A percentile compares a stretch with the other conserved stretches of the same genome.
phyloP scores from a whole-genome alignment of 2,797 vertebrate genomes.

The Gymnoscopelus microlampas region DNA sequence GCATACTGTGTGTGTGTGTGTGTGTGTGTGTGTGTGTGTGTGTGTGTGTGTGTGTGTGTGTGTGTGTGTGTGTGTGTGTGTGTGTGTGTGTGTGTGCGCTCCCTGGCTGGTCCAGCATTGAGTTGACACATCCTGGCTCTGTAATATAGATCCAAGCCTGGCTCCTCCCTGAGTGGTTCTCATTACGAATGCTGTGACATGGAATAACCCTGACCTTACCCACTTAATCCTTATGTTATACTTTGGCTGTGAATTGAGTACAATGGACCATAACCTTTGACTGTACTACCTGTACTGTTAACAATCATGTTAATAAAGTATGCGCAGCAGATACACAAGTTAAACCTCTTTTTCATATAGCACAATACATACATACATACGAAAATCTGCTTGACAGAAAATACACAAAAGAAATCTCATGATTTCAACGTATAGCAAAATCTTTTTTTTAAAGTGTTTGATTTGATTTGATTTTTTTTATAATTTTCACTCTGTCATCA shows the following conservation, averaged over 20 bases:
- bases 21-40: background rate
- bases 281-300: no score
- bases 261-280: no score
- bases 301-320: no score
- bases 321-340: no score
- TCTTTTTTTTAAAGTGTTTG: background rate
- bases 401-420: no score
- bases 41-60: background rate
- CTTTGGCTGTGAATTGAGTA: no score
- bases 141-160: constrained; percentile 37
- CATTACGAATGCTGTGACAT: constrained; percentile 67
- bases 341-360: no score
- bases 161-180: constrained; percentile 29
- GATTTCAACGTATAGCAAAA: no score
- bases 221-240: no score
- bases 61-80: background rate
- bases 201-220: constrained; percentile 64
- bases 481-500: background rate
- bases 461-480: background rate
- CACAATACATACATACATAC: no score
- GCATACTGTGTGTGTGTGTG: background rate
- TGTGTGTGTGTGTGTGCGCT: background rate
- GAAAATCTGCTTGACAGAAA: no score
- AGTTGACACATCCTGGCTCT: background rate
- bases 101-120: constrained; percentile 6